Evolutionary conservation across 1,140 invertebrate genomes (phyloP), one percentile per base, ranked within the genome.

Genomic region (Cyclargus thomasi): DNA sequence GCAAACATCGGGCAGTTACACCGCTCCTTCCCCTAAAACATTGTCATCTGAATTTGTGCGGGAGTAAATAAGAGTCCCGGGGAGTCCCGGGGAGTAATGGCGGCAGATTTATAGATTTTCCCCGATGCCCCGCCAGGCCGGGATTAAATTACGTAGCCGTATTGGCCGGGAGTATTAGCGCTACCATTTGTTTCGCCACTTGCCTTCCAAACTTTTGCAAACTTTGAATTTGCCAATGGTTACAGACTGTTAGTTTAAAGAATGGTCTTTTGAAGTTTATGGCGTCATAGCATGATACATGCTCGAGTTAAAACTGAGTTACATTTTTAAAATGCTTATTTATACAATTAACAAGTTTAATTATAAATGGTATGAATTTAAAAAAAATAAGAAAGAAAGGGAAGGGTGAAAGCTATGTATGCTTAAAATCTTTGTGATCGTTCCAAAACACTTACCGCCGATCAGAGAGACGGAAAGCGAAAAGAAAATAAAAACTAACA

Each of bases 81-180:
- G 83, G 84, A 87, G 84, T 82, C 77, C 78, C 76, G 69, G 72
- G 74, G 74, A 82, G 79, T 90, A 90, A 90, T 90, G 87, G 87
- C 84, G 87, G 85, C 84, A 90, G 87, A 90, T 90, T 90, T 90
- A 90, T 90, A 90, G 86, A 90, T 90, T 90, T 90, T 87, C 86
- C 80, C 74, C 78, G 82, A 82, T 85, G 74, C 82, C 86, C 87
- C 83, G 80, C 79, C 77, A 80, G 68, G 85, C 75, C 74, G 71
- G 84, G 82, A 87, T 87, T 86, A 90, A 87, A 86, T 88, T 88
- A 88, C 85, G 78, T 79, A 74, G 68, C 77, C 83, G 84, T 86
- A 89, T 87, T 89, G 84, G 84, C 82, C 78, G 73, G 79, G 77
- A 78, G 79, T 88, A 89, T 89, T 88, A 88, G 85, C 82, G 77